A percentile compares a stretch with the other conserved stretches of the same genome.
Evolutionary conservation across 2,113 vertebrate genomes (phyloP).

Genomic region (Erythrocercus mccallii): DNA sequence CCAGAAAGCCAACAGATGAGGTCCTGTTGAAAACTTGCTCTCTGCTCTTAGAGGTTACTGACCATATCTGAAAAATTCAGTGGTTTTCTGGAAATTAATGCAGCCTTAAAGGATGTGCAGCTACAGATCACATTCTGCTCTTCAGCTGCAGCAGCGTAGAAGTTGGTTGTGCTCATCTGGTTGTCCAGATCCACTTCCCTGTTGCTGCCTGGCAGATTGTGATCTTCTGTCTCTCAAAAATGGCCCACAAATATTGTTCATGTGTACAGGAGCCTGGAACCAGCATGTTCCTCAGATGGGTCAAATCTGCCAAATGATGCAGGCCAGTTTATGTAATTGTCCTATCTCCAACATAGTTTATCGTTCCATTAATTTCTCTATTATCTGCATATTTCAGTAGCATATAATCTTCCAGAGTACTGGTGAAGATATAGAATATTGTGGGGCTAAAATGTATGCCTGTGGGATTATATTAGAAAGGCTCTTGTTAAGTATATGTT

Average conservation of each 20-base stretch:
- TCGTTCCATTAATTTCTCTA: neutral
- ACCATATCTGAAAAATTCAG: rapidly evolving
- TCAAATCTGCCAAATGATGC: neutral
- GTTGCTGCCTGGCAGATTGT: neutral
- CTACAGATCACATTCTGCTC: neutral
- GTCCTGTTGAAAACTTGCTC: neutral
- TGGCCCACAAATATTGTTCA: neutral
- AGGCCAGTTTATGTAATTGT: neutral
- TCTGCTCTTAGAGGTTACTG: neutral
- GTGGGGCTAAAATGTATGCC: neutral
- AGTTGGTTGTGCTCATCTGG: neutral
- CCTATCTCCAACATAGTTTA: neutral
- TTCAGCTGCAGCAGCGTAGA: neutral
- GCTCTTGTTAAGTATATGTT: neutral
- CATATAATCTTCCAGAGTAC: neutral
- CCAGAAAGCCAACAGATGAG: neutral
- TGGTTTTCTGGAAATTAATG: neutral
- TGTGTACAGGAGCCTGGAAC: neutral
- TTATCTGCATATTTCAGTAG: neutral
- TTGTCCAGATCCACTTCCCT: neutral
- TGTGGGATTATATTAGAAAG: neutral
- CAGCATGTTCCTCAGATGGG: neutral
- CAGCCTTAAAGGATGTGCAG: neutral
- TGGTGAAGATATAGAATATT: neutral
- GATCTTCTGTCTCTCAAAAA: neutral